Conservation (phyloP, 2,113 vertebrate species). For the Echinops telfairi region DNA sequence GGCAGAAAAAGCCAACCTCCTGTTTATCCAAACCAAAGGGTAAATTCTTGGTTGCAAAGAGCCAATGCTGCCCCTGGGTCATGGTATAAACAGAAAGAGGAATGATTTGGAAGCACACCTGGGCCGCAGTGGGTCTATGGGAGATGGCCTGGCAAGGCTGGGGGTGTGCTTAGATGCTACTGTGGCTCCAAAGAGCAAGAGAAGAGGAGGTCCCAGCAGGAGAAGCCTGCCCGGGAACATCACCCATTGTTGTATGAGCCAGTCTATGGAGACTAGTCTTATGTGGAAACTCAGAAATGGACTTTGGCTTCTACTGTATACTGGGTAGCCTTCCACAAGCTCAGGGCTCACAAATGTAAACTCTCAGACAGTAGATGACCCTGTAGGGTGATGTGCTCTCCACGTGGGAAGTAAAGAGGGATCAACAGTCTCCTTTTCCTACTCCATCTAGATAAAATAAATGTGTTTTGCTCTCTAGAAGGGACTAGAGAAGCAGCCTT, state of each 20-base stretch:
- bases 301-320: no score
- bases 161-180: not conserved
- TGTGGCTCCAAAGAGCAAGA: not conserved
- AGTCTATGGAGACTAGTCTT: no score
- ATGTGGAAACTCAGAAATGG: no score
- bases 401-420: accelerated
- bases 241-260: accelerated
- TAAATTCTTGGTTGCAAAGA: not conserved
- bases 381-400: not conserved
- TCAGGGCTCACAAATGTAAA: no score
- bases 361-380: not conserved
- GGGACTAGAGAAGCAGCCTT: not conserved
- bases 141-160: not conserved
- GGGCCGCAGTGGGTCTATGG: not conserved
- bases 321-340: no score
- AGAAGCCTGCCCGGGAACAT: accelerated
- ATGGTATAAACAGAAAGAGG: not conserved
- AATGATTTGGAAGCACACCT: not conserved
- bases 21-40: not conserved
- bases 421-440: not conserved
- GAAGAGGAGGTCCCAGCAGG: not conserved
- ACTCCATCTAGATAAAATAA: not conserved
- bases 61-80: not conserved
- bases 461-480: not conserved
- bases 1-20: not conserved